Base-by-base conservation (phyloP, 2,113 vertebrate genomes). In the Calonectris borealis region DNA sequence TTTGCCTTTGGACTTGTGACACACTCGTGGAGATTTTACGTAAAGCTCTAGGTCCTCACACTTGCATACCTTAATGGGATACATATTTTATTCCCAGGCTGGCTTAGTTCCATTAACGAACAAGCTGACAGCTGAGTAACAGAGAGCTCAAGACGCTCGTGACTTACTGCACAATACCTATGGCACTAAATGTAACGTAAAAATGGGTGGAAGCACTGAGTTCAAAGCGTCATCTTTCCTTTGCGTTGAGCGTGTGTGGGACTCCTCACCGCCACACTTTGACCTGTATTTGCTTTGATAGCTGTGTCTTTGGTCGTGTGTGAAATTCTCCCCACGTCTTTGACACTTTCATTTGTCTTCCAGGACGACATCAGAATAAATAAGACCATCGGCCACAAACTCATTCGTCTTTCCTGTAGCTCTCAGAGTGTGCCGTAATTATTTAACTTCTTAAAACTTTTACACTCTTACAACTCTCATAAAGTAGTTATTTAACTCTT, bases 401-500 rank as follows among this genome's bases (percentile, higher is more conserved):
- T 66, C 83, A 82, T 96, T 90, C 10, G 4, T 95, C 93, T 95
- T 91, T 21, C 83, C 78, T 54, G 60, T 16, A 60, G 64, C 48
- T 90, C 88, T 96, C 72, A 36, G 71, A 71, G 79, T 44, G 64
- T 20, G 20, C 93, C 73, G n/a, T 71, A 94, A 95, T 96, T 95
- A 96, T 94, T 96, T 83, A 95, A 77, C 91, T 93, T 70, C 96
- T 95, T 95, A 79, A 96, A 96, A 79, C 87, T 88, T 94, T 97
- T 93, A 73, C 93, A 72, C 94, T 96, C 89, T 95, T 91, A 94
- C 36, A 91, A 49, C 85, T 72, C 87, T 92, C 92, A 97, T 96
- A 97, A 97, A 97, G 83, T 88, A 92, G 82, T 94, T 92, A 69
- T 94, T 97, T 93, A 96, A 91, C 87, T 94, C 95, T 94, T 93